Conservation (phyloP, 2,888 invertebrate genomes). For the Cryptophagus acutangulus region DNA sequence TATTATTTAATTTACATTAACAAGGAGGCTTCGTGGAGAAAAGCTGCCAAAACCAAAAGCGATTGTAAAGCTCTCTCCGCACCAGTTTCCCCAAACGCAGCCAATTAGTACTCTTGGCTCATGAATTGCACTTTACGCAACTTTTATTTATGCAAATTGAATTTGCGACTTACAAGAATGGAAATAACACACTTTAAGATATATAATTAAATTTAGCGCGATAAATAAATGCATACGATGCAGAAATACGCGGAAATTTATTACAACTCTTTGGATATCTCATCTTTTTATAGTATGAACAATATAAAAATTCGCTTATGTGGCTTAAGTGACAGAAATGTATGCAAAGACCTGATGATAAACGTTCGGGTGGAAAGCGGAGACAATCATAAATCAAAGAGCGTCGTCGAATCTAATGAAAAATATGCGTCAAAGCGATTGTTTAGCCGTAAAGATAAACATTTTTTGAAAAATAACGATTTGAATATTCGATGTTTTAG, state of each 20-base stretch:
- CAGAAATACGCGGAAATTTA: no score
- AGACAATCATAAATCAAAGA: slow-evolving; percentile 34
- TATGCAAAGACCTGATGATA: slow-evolving; percentile 32
- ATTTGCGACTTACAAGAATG: no score
- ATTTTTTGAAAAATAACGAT: no score
- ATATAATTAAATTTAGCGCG: no score
- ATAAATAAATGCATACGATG: no score
- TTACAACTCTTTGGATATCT: no score
- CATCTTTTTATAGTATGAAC: slow-evolving; percentile 12
- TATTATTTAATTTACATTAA: slow-evolving; percentile 20
- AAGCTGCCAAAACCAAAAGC: slow-evolving; percentile 2
- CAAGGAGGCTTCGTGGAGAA: slow-evolving; percentile 14
- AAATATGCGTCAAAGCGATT: slow-evolving; percentile 32
- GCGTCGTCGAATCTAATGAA: slow-evolving; percentile 33
- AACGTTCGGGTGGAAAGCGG: slow-evolving; percentile 25
- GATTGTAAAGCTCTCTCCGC: slow-evolving; percentile 11
- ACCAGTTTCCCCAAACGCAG: slow-evolving; percentile 11
- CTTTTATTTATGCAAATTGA: slow-evolving; percentile 25
- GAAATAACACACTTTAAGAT: no score
- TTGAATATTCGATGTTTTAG: no score
- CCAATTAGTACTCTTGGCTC: slow-evolving; percentile 23
- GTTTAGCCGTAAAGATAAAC: no score
- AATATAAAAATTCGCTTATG: slow-evolving; percentile 33
- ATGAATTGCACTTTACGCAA: slow-evolving; percentile 20
- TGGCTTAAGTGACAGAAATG: slow-evolving; percentile 33